Evolutionary conservation across 2,113 vertebrate species (phyloP), one percentile per base, ranked within the genome.

Genomic region (Lipophrys pholis): DNA sequence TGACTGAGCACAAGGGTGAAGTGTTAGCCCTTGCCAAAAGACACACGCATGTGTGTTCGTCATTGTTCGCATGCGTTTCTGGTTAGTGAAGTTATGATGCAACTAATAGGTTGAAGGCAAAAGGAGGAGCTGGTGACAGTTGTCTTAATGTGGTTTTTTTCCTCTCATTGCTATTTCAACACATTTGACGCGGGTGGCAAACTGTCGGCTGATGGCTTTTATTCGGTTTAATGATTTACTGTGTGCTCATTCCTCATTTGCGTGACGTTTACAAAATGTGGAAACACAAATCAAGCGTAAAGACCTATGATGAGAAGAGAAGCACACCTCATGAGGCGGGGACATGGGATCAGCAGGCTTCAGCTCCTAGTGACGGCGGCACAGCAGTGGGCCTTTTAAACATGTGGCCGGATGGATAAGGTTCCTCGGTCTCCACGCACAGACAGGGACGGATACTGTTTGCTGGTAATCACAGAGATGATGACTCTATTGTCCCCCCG

Each of bases 401-500:
- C 59, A 64, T 9, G 58, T 43, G n/a, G 14, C 14, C 38, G 12
- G 59, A 16, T 36, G 6, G 1, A 30, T 30, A 30, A 30, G 69
- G 56, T 57, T 42, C 30, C 15, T 59, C 36, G 11, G 5, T 41
- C 62, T 59, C 41, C 59, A 50, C 12, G 5, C 8, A 49, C 12
- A 49, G 51, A 45, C 16, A 14, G n/a, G 45, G 50, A 74, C 67
- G 68, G 63, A 82, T 56, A 46, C 71, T 70, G 68, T 79, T 78
- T 78, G 55, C n/a, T 30, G 53, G 7, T 6, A 12, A 21, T 55
- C 54, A 68, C 38, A 17, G 5, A 6, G 12, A 49, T 78, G 12
- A 49, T 78, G 74, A 81, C 61, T 87, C 76, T n/a, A 68, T 17
- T 62, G 36, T 45, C 30, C 73, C 36, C 73, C 62, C 38, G 1